A percentile compares a stretch with the other conserved stretches of the same genome.
phyloP scores from a whole-genome alignment of 30 jellyfish, hydroid and myxozoan genomes.

The Euphysa ruthae region DNA sequence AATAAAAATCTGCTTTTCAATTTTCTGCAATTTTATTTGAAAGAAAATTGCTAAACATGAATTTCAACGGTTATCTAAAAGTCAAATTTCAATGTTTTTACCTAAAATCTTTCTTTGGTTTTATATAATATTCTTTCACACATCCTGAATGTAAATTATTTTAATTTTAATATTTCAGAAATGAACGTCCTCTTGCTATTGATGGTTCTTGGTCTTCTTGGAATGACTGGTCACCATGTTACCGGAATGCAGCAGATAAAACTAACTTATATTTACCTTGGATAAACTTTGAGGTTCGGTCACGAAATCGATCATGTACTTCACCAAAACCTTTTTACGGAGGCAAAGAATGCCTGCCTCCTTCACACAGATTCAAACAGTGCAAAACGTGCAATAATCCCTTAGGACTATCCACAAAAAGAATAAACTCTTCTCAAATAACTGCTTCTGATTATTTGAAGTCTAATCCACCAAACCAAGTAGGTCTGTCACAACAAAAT shows the following conservation, averaged over 20 bases:
- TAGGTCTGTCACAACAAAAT: neutral
- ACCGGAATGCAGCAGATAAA: neutral
- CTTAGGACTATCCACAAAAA: conserved; percentile 1
- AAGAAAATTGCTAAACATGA: too few relatives aligned
- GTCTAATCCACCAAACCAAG: conserved; percentile 6
- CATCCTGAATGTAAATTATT: too few relatives aligned
- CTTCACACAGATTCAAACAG: conserved; percentile 15
- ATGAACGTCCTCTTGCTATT: conserved; percentile 7
- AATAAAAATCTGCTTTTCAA: too few relatives aligned
- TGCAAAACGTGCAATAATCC: conserved; percentile 28
- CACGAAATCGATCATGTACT: conserved; percentile 14
- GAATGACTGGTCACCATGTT: conserved; percentile 26
- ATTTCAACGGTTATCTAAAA: too few relatives aligned
- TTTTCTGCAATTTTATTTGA: too few relatives aligned
- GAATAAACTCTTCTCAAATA: neutral
- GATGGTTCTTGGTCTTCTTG: conserved; percentile 40
- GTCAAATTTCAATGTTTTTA: too few relatives aligned
- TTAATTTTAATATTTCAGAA: too few relatives aligned
- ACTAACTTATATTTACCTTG: conserved; percentile 6
- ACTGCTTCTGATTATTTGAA: neutral
- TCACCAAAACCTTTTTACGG: conserved; percentile 29
- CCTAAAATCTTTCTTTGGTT: too few relatives aligned
- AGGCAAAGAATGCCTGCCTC: conserved; percentile 27
- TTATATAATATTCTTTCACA: too few relatives aligned
- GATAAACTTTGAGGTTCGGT: conserved; percentile 16